These are phyloP conservation scores for Philereme vetulata DNA, from an alignment of 2,888 invertebrate species.

Conservation along the genomic window DNA sequence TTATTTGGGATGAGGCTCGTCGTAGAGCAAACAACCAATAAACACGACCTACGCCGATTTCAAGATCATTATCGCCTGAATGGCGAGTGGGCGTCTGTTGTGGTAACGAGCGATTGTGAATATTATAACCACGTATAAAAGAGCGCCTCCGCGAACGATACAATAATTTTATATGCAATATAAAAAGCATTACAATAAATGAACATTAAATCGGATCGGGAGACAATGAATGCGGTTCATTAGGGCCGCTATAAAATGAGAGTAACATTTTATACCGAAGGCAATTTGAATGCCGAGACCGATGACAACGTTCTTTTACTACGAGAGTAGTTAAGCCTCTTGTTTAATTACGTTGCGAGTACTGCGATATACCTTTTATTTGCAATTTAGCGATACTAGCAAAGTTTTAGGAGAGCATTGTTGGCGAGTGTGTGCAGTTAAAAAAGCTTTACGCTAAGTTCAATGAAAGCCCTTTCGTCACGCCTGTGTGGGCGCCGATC, in stretches of 20 bases:
- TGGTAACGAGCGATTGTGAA: slow-evolving; percentile 70
- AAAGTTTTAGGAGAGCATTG: slow-evolving; percentile 18
- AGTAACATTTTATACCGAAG: slow-evolving; percentile 54
- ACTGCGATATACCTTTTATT: slow-evolving; percentile 50
- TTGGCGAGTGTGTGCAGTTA: slow-evolving; percentile 13
- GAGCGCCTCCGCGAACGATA: slow-evolving; percentile 49
- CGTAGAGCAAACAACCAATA: slow-evolving; percentile 60
- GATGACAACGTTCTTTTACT: slow-evolving; percentile 50
- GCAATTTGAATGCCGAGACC: slow-evolving; percentile 56
- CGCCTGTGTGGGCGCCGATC: slow-evolving; percentile 64
- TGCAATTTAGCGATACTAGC: slow-evolving; percentile 40
- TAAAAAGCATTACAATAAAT: slow-evolving; percentile 63
- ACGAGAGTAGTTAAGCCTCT: slow-evolving; percentile 47
- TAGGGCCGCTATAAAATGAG: slow-evolving; percentile 65
- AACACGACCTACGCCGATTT: slow-evolving; percentile 75
- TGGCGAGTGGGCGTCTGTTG: slow-evolving; percentile 62
- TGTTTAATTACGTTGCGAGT: slow-evolving; percentile 65
- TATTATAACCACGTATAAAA: slow-evolving; percentile 65
- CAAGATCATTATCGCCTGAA: slow-evolving; percentile 75
- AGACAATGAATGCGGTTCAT: slow-evolving; percentile 71
- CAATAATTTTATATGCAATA: slow-evolving; percentile 54
- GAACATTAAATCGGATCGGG: slow-evolving; percentile 64
- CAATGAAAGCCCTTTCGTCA: slow-evolving; percentile 57
- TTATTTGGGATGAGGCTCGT: slow-evolving; percentile 48
- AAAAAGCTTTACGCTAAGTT: slow-evolving; percentile 51